Conservation (phyloP, 2,888 invertebrate genomes). For the Mythimna pallens region DNA sequence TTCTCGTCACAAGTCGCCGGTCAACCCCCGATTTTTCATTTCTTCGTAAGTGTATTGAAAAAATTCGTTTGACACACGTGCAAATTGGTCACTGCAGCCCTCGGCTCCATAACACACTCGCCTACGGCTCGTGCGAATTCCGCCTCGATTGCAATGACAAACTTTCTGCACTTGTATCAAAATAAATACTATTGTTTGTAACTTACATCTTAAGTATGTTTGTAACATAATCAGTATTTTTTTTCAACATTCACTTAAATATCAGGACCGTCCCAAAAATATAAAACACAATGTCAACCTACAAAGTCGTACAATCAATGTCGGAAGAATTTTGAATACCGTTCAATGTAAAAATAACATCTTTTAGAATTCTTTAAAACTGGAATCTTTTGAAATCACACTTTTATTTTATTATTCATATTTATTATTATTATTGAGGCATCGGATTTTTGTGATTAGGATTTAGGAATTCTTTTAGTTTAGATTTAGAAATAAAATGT, state of each 20-base stretch:
- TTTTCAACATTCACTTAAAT: neutral
- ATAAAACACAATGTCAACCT: constrained; percentile 22
- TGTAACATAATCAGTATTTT: neutral
- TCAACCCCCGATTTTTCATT: too few species aligned
- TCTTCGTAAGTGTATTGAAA: too few species aligned
- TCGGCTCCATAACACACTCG: too few species aligned
- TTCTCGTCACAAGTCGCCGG: too few species aligned
- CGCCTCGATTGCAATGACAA: too few species aligned
- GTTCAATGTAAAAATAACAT: constrained; percentile 32
- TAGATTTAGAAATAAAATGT: neutral
- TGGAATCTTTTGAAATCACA: constrained; percentile 43
- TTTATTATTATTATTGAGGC: constrained; percentile 19
- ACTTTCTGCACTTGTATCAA: too few species aligned
- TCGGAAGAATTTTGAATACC: constrained; percentile 52
- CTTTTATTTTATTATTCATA: constrained; percentile 8
- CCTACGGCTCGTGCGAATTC: too few species aligned
- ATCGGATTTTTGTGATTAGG: constrained; percentile 11
- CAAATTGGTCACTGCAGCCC: too few species aligned
- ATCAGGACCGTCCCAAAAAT: constrained; percentile 13
- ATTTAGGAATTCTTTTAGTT: constrained; percentile 18
- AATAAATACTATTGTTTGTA: too few species aligned
- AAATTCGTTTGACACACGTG: too few species aligned
- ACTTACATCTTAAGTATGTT: too few species aligned
- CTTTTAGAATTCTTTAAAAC: constrained; percentile 56
- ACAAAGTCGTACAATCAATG: constrained; percentile 30